These are phyloP conservation scores for Ophiodon elongatus DNA, from an alignment of 2,113 vertebrate species.

Conservation along the genomic window DNA sequence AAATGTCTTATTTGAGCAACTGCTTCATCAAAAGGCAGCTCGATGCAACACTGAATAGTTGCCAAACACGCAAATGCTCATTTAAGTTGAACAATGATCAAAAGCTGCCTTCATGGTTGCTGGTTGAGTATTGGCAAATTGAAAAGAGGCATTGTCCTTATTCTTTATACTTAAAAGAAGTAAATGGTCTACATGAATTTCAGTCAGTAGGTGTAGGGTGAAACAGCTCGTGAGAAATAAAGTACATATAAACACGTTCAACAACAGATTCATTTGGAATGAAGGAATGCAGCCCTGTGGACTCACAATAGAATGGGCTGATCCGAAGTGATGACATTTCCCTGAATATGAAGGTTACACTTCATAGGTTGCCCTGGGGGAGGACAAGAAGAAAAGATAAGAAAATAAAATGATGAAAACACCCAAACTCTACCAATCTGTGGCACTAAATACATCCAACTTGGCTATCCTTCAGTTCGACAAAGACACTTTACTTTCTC, in stretches of 20 bases:
- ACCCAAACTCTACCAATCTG: background rate
- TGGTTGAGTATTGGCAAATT: background rate
- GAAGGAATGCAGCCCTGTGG: background rate
- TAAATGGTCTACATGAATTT: background rate
- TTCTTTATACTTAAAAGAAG: background rate
- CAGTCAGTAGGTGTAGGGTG: background rate
- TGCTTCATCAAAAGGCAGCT: conserved; percentile 1
- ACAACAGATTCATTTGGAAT: conserved; percentile 9
- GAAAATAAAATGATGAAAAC: conserved; percentile 1
- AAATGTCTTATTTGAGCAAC: background rate
- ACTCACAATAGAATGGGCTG: conserved; percentile 95
- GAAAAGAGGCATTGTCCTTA: background rate
- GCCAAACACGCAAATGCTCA: background rate
- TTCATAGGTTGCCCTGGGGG: conserved; percentile 96
- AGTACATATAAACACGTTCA: background rate
- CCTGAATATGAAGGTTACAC: conserved; percentile 98
- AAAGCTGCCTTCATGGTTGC: background rate
- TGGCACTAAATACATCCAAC: background rate
- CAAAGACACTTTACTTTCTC: background rate
- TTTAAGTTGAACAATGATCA: background rate
- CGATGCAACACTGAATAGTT: background rate
- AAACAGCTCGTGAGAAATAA: background rate
- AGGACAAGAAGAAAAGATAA: conserved; percentile 29
- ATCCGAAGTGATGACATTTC: conserved; percentile 97
- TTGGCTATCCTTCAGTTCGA: background rate